These are phyloP conservation scores for Stegastes partitus DNA, from an alignment of 2,113 vertebrate genomes.

Conservation along the genomic window DNA sequence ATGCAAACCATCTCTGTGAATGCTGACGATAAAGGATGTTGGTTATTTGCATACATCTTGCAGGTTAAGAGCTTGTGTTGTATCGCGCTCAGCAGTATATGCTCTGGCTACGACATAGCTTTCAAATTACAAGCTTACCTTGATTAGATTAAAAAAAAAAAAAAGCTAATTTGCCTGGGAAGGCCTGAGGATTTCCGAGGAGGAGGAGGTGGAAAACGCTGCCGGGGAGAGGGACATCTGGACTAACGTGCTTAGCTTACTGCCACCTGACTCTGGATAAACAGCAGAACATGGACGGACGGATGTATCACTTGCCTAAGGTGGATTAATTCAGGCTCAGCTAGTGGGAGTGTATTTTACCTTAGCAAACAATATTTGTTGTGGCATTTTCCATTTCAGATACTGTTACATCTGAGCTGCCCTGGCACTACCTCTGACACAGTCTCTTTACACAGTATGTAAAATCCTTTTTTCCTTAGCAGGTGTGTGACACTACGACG, in stretches of 20 bases:
- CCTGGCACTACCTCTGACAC: not conserved
- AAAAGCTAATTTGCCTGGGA: not conserved
- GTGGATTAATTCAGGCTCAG: not conserved
- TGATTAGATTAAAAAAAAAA: constrained; percentile 7
- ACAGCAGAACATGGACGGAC: not conserved
- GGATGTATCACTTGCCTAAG: not conserved
- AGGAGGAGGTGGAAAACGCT: not conserved
- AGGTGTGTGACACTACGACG: constrained; percentile 29
- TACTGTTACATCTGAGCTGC: constrained; percentile 6
- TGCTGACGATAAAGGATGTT: constrained; percentile 4
- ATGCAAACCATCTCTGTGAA: constrained; percentile 10
- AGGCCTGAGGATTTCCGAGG: not conserved
- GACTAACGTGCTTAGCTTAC: not conserved
- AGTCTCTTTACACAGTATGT: not conserved
- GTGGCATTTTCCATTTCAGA: constrained; percentile 8
- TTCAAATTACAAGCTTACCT: not conserved
- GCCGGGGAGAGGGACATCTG: not conserved
- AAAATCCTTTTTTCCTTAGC: constrained; percentile 45
- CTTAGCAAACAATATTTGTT: constrained; percentile 3
- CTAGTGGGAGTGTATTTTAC: not conserved
- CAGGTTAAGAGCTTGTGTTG: not conserved
- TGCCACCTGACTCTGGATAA: constrained; percentile 2
- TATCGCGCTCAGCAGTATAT: not conserved
- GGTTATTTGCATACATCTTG: constrained; percentile 1
- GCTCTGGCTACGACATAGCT: not conserved